Evolutionary conservation across 2,888 invertebrate genomes (phyloP).

Genomic region (Pristionchus entomophagus): DNA sequence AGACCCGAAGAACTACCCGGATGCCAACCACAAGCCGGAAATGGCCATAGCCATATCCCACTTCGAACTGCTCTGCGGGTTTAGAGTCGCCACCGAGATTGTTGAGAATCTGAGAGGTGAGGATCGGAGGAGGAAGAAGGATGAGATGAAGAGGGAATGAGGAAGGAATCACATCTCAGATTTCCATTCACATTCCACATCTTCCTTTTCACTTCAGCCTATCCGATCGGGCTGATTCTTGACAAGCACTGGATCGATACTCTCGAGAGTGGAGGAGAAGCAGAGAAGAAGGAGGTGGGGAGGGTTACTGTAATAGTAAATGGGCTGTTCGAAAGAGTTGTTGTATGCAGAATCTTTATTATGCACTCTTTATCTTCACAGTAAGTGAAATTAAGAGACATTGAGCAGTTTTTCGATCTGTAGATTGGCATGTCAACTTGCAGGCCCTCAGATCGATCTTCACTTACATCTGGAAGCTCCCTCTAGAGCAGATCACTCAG

Average conservation of each 20-base stretch:
- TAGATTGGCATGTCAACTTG: neutral
- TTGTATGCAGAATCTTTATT: too few species aligned
- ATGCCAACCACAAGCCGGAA: slow-evolving; percentile 97
- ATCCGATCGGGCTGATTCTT: neutral
- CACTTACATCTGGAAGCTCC: slow-evolving; percentile 66
- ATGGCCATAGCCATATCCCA: slow-evolving; percentile 91
- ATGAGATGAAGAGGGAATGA: too few species aligned
- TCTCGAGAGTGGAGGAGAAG: slow-evolving; percentile 49
- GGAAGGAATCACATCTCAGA: too few species aligned
- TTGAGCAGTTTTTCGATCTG: too few species aligned
- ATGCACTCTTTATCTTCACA: too few species aligned
- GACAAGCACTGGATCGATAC: slow-evolving; percentile 45
- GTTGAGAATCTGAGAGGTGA: slow-evolving; percentile 80
- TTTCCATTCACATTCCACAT: too few species aligned
- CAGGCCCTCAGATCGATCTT: slow-evolving; percentile 60
- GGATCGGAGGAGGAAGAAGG: neutral
- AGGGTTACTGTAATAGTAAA: neutral
- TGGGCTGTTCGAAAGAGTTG: too few species aligned
- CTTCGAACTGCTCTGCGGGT: slow-evolving; percentile 96
- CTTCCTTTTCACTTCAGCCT: neutral
- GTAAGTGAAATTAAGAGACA: too few species aligned
- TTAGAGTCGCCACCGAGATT: slow-evolving; percentile 87
- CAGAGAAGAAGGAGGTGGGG: slow-evolving; percentile 43
- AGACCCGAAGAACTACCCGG: slow-evolving; percentile 91
- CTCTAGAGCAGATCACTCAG: slow-evolving; percentile 52